Base-by-base conservation (phyloP, 2,888 invertebrate genomes). In the Pyrrhia umbra region DNA sequence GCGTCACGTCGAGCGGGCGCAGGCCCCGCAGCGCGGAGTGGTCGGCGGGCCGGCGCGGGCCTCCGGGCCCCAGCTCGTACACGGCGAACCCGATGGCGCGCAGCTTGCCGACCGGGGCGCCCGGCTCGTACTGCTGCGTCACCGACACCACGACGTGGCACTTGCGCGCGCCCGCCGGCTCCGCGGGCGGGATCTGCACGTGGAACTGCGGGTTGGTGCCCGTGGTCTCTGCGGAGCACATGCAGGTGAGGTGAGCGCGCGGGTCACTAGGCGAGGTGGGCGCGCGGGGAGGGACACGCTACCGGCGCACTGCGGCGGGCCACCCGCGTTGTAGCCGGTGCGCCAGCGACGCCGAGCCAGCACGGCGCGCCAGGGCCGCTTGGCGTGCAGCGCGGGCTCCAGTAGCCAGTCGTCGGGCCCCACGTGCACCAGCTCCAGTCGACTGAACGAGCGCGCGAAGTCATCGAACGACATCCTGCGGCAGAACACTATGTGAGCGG, bases 371-470 rank as follows among this genome's bases (percentile, higher is more conserved):
- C 96, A 97, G 20, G 96, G 97, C 84, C 96, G 96, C 83, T 96
- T 96, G 75, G 49, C 95, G 85, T 96, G 96, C 75, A 97, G 93
- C 34, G 96, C 96, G 16, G 96, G 95, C 88, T 97, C 97, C 78
- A 95, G 89, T 95, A 96, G 95, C 97, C 97, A 97, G 88, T 97
- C 97, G 86, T 97, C 97, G 13, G 97, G 97, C 9, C 97, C 97
- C 73, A 97, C 95, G 87, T 97, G 97, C 75, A 97, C 97, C 81
- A 97, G 94, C 88, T 97, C 96, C 77, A 97, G 91, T 81, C 96
- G 96, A 2, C 95, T 95, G 91, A 97, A 97, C 85, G 96, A 95
- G 15, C 94, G 89, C 51, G 96, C 95, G 88, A 97, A 97, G 85
- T 97, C 97, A 52, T 95, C 95, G 86, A 97, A 96, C 15, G 96